Evolutionary conservation across 2,888 invertebrate genomes (phyloP).

Genomic region (Trissolcus brochymenae): DNA sequence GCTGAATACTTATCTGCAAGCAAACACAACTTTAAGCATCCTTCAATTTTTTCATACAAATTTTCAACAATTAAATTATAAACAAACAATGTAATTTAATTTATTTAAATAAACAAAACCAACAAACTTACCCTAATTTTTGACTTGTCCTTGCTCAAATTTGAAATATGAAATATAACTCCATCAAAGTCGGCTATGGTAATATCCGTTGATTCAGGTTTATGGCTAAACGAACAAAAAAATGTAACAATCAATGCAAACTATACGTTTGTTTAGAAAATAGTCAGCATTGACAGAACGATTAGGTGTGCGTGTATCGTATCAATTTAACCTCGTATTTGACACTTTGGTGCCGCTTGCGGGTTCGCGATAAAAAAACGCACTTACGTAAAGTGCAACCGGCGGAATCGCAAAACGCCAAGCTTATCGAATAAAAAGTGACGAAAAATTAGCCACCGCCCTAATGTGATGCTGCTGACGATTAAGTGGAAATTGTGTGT

Average conservation of each 20-base stretch:
- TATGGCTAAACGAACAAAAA: constrained; percentile 83
- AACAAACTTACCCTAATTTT: constrained; percentile 91
- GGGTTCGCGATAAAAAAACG: too few species aligned
- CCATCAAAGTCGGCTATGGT: constrained; percentile 99
- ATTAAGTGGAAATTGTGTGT: constrained; percentile 62
- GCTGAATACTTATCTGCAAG: constrained; percentile 94
- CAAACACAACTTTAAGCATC: constrained; percentile 22
- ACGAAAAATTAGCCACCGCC: constrained; percentile 44
- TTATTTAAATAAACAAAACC: too few species aligned
- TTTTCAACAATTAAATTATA: background rate
- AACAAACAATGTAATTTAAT: background rate
- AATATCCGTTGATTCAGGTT: constrained; percentile 96
- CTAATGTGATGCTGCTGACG: constrained; percentile 39
- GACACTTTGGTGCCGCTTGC: background rate
- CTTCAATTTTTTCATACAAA: constrained; percentile 2
- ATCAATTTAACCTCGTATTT: constrained; percentile 1
- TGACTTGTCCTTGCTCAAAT: constrained; percentile 96
- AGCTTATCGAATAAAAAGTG: background rate
- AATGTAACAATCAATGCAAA: background rate
- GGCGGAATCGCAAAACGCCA: too few species aligned
- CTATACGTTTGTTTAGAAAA: background rate
- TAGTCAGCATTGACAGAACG: too few species aligned
- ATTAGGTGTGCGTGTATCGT: too few species aligned
- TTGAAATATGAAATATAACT: constrained; percentile 98
- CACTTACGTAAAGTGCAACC: background rate